Conservation (phyloP, 1,140 invertebrate genomes). For the Calycopis cecrops region DNA sequence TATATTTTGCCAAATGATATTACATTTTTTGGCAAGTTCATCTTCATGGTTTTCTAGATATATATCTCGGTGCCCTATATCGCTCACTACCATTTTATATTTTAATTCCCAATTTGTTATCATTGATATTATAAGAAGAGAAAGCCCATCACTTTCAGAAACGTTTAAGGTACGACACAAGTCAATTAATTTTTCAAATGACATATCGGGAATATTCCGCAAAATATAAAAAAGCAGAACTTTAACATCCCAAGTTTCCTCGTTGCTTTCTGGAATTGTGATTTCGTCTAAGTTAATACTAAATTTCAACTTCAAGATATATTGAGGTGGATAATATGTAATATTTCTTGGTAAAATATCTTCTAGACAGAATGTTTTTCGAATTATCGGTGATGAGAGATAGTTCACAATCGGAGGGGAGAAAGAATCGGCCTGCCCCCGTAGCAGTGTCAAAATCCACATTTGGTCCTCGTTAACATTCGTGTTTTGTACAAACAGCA, state of each 20-base stretch:
- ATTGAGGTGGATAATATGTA: slow-evolving; percentile 51
- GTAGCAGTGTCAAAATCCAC: slow-evolving; percentile 47
- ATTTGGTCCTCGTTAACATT: slow-evolving; percentile 34
- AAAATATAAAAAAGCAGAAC: slow-evolving; percentile 59
- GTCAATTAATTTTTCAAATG: slow-evolving; percentile 48
- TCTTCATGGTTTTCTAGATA: slow-evolving; percentile 42
- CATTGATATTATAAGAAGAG: slow-evolving; percentile 62
- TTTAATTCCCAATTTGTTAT: slow-evolving; percentile 63
- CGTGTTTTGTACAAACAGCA: slow-evolving; percentile 40
- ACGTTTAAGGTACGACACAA: slow-evolving; percentile 61
- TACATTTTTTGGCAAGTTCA: slow-evolving; percentile 47
- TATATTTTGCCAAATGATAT: slow-evolving; percentile 60
- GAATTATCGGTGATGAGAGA: slow-evolving; percentile 41
- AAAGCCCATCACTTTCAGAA: slow-evolving; percentile 58
- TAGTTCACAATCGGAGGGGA: slow-evolving; percentile 40
- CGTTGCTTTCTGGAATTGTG: slow-evolving; percentile 49
- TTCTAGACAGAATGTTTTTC: slow-evolving; percentile 44
- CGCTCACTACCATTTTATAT: slow-evolving; percentile 52
- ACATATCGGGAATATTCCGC: slow-evolving; percentile 44
- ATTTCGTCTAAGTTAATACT: slow-evolving; percentile 62
- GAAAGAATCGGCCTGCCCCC: slow-evolving; percentile 49
- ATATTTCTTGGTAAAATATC: slow-evolving; percentile 35
- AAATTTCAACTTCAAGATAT: slow-evolving; percentile 57
- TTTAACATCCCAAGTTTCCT: slow-evolving; percentile 67
- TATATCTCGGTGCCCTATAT: slow-evolving; percentile 46